phyloP scores from a whole-genome alignment of 2,113 vertebrate genomes.

The Platanista minor region DNA sequence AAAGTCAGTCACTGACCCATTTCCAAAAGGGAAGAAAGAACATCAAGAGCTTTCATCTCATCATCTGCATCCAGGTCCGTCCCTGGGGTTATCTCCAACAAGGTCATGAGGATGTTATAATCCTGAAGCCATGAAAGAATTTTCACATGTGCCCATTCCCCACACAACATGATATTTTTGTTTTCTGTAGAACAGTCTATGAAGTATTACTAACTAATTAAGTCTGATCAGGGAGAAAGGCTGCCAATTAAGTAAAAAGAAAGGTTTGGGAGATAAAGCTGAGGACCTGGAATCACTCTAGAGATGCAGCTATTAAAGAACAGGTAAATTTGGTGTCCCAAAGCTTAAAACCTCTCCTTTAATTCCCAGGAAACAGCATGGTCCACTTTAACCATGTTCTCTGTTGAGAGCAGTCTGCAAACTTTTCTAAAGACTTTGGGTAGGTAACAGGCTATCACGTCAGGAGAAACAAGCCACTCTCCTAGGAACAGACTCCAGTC shows the following conservation, averaged over 20 bases:
- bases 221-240: not conserved
- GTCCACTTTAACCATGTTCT: not conserved
- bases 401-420: not conserved
- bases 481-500: not conserved
- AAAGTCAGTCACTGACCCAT: constrained; percentile 12
- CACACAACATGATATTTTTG: not conserved
- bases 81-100: not conserved
- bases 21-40: not conserved
- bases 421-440: not conserved
- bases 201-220: not conserved
- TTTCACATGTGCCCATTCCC: not conserved
- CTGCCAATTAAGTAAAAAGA: not conserved
- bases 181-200: not conserved
- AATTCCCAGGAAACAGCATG: not conserved
- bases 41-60: not conserved
- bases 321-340: not conserved
- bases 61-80: not conserved
- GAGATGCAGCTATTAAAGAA: not conserved
- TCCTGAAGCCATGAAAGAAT: not conserved
- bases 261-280: not conserved
- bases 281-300: not conserved
- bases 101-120: not conserved
- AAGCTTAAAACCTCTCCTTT: not conserved
- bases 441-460: not conserved
- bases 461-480: not conserved